Base-by-base conservation (phyloP, 2,113 vertebrate species). In the Symphodus melops region DNA sequence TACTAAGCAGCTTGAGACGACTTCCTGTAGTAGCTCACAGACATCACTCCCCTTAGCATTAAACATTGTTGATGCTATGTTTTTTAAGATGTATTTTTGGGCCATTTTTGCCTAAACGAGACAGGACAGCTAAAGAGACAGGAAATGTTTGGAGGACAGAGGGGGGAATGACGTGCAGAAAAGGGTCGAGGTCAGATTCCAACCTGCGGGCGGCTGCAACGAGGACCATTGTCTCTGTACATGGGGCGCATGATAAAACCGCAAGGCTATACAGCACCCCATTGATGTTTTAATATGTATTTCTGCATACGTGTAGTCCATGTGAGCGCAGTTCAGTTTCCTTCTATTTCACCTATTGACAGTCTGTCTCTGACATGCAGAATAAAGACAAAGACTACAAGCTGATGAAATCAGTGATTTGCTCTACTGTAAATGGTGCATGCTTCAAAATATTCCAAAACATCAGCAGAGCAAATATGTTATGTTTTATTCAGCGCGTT, bases 401-500 rank as follows among this genome's bases (percentile, higher is more conserved):
- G 60, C 51, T 56, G 33, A 60, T 65, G 55, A 62, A 55, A 82
- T 62, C 52, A 54, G 46, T n/a, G 13, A 39, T 39, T 20, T 4
- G 20, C n/a, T 49, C 36, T 42, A 9, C 13, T 21, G 17, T 61
- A 44, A 42, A 63, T 20, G 7, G 36, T 23, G n/a, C 42, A 48
- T 19, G 12, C 71, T 68, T 55, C 42, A 67, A 61, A 62, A 75
- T 39, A 64, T 69, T 60, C 3, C n/a, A 36, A 64, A 55, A 67
- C 19, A 10, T 60, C 19, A 68, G 37, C 61, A 58, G 59, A 59
- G 52, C 61, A 23, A 49, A 59, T 60, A 48, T 62, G 63, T 52
- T 14, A 57, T 67, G 42, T 81, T 79, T 77, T 57, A 76, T 60
- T 74, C 19, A 53, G 54, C 23, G 4, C 20, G 57, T 71, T 12